phyloP scores from a whole-genome alignment of 2,113 vertebrate genomes.

The Malaclemys terrapin region DNA sequence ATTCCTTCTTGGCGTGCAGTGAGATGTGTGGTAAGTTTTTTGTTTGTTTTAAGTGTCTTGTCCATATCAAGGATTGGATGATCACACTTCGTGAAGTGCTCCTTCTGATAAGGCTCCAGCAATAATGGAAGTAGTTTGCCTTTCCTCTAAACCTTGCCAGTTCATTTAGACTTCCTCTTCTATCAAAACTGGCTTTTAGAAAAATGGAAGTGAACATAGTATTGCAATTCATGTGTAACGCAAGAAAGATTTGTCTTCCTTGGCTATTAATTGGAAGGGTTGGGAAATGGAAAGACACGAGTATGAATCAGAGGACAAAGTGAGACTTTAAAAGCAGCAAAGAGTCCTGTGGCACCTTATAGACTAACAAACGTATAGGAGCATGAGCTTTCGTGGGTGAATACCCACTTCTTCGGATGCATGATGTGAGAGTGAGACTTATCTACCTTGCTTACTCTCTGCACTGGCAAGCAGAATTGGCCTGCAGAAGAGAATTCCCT shows the following conservation, averaged over 20 bases:
- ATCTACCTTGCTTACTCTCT: slow-evolving; percentile 25
- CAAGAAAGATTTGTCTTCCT: background rate
- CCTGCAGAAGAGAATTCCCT: background rate
- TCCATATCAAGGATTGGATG: background rate
- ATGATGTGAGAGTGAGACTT: background rate
- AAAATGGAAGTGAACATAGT: background rate
- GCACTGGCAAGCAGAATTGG: background rate
- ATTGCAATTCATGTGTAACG: background rate
- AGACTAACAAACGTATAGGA: too few relatives aligned
- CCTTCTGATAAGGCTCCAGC: background rate
- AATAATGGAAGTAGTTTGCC: background rate
- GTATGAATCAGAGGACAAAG: background rate
- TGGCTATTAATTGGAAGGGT: background rate
- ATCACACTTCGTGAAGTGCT: background rate
- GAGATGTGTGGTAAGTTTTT: background rate
- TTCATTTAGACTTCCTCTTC: background rate
- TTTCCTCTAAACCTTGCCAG: background rate
- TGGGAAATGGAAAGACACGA: background rate
- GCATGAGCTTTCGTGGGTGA: too few relatives aligned
- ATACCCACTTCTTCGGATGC: too few relatives aligned
- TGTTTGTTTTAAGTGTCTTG: background rate
- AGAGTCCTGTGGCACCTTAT: too few relatives aligned
- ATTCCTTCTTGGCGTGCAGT: background rate
- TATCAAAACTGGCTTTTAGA: background rate
- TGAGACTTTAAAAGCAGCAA: background rate